A percentile compares a stretch with the other conserved stretches of the same genome.
Evolutionary conservation across 2,113 vertebrate species (phyloP).

Genomic region (Acrocephalus arundinaceus): DNA sequence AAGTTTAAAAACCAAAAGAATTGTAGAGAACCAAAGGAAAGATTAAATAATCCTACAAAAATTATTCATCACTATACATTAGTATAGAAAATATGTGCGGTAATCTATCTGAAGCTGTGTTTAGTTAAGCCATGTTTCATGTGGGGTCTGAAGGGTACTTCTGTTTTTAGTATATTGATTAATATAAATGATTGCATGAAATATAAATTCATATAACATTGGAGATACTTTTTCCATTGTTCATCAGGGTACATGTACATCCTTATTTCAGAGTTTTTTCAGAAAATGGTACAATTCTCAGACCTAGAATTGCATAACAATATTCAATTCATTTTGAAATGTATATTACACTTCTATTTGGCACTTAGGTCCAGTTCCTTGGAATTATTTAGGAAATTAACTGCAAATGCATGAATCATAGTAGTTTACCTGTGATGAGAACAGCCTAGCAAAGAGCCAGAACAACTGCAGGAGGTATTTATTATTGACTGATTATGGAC

Average conservation of each 20-base stretch:
- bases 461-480: neutral
- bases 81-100: neutral
- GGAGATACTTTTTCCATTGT: neutral
- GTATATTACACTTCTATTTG: neutral
- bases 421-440: neutral
- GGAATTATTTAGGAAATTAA: neutral
- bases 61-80: neutral
- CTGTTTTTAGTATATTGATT: neutral
- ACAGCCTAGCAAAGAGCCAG: neutral
- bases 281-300: neutral
- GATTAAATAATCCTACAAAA: neutral
- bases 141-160: neutral
- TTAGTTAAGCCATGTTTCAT: neutral
- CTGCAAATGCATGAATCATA: neutral
- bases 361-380: neutral
- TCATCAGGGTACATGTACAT: neutral
- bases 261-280: neutral
- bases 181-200: neutral
- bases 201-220: neutral
- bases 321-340: neutral
- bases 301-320: neutral
- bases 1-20: neutral
- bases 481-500: neutral
- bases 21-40: neutral
- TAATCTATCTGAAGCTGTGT: neutral